Conservation (phyloP, 2,888 invertebrate genomes). For the Drosophila silvestris region DNA sequence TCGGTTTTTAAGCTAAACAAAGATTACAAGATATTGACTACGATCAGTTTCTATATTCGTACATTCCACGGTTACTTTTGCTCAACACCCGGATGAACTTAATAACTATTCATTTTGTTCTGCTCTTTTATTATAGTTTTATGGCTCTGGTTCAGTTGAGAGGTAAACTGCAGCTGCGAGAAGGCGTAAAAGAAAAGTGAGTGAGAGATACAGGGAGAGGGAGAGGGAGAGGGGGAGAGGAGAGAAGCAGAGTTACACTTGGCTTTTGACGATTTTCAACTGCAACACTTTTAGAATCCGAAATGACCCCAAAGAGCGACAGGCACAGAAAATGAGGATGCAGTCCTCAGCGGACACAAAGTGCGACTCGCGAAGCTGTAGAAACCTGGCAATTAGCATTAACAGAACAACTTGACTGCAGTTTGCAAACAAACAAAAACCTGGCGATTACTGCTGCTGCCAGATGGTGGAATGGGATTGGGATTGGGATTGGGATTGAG, state of each 20-base stretch:
- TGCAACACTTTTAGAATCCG: constrained; percentile 69
- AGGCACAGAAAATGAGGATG: constrained; percentile 31
- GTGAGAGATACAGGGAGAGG: neutral
- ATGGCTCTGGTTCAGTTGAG: neutral
- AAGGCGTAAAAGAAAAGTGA: neutral
- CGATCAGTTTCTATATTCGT: neutral
- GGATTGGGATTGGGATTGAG: neutral
- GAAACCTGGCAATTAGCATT: constrained; percentile 69
- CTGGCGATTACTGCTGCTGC: constrained; percentile 1
- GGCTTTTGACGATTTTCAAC: constrained; percentile 35
- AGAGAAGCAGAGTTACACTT: neutral
- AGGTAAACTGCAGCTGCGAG: neutral
- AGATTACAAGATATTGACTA: neutral
- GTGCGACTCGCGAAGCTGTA: constrained; percentile 26
- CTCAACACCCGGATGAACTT: neutral
- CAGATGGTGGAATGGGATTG: neutral
- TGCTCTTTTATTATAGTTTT: neutral
- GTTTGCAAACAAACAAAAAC: constrained; percentile 63
- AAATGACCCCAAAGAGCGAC: constrained; percentile 65
- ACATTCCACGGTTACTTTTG: neutral
- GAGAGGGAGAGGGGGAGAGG: too few species aligned
- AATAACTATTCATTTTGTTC: neutral
- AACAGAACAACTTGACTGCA: constrained; percentile 71
- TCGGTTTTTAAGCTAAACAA: neutral
- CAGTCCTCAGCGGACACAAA: constrained; percentile 42